These are phyloP conservation scores for Colletes gigas DNA, from an alignment of 1,140 invertebrate species.

Conservation along the genomic window DNA sequence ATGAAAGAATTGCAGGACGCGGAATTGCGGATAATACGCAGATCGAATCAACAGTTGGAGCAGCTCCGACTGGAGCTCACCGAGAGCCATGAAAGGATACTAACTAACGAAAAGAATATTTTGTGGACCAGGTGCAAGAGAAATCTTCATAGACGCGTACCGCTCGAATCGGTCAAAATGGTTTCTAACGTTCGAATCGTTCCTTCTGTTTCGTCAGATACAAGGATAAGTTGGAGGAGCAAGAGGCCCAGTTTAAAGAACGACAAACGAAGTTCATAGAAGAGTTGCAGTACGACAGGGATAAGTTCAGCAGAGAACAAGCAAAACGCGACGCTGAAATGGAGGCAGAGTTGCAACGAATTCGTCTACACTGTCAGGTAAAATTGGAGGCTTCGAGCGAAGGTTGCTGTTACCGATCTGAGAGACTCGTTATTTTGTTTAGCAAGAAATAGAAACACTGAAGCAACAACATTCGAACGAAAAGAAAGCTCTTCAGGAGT, in stretches of 20 bases:
- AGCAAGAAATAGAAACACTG: constrained; percentile 74
- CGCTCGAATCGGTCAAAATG: too few relatives aligned
- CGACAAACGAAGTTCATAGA: constrained; percentile 70
- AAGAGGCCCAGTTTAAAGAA: constrained; percentile 66
- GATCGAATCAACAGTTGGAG: constrained; percentile 81
- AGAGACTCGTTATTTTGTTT: constrained; percentile 17
- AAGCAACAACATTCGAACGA: constrained; percentile 80
- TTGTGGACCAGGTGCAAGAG: constrained; percentile 74
- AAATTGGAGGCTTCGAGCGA: not conserved
- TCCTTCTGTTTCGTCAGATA: constrained; percentile 53
- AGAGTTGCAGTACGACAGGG: constrained; percentile 70
- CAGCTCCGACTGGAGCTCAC: constrained; percentile 79
- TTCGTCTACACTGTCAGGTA: constrained; percentile 68
- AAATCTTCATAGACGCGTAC: not conserved
- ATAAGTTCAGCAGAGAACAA: constrained; percentile 67
- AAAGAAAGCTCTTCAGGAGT: constrained; percentile 82
- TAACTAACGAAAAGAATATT: constrained; percentile 80
- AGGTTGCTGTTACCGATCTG: not conserved
- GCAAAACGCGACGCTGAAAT: constrained; percentile 64
- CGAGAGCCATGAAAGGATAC: constrained; percentile 78
- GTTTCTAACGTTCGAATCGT: not conserved
- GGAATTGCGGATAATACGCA: constrained; percentile 81
- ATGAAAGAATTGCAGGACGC: constrained; percentile 82
- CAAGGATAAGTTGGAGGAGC: constrained; percentile 74
- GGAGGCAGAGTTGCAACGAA: constrained; percentile 63